Conservation (phyloP, 1,140 invertebrate genomes). For the Danaus plexippus region DNA sequence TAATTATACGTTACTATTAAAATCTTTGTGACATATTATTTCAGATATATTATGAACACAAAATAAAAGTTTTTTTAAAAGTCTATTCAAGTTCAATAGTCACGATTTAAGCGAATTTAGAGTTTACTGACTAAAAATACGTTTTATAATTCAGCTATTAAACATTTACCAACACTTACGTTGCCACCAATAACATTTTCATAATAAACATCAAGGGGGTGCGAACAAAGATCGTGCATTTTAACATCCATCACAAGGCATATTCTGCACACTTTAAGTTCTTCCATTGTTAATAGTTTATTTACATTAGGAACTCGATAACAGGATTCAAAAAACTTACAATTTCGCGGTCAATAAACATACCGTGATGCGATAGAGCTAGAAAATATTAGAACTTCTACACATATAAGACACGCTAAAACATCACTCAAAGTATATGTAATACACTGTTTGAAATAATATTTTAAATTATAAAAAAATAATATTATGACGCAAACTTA, state of each 20-base stretch:
- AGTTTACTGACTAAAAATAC: too few relatives aligned
- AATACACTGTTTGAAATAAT: slow-evolving; percentile 7
- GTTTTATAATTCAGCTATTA: background rate
- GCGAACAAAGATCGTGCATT: slow-evolving; percentile 33
- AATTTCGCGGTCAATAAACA: slow-evolving; percentile 35
- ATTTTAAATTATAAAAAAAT: slow-evolving; percentile 15
- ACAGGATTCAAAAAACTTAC: slow-evolving; percentile 15
- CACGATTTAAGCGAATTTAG: too few relatives aligned
- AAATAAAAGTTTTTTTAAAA: too few relatives aligned
- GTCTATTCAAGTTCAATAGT: too few relatives aligned
- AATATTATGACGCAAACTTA: slow-evolving; percentile 6
- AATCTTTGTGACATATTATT: too few relatives aligned
- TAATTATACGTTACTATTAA: too few relatives aligned
- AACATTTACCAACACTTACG: slow-evolving; percentile 31
- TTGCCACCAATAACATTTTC: slow-evolving; percentile 38
- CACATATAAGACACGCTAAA: slow-evolving; percentile 8
- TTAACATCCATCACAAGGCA: slow-evolving; percentile 43
- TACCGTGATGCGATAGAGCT: slow-evolving; percentile 36
- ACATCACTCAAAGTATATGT: background rate
- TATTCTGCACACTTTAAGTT: slow-evolving; percentile 44
- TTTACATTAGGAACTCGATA: background rate
- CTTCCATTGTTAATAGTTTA: slow-evolving; percentile 30
- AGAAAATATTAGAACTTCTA: slow-evolving; percentile 55
- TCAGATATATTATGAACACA: too few relatives aligned
- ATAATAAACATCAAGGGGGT: slow-evolving; percentile 40